Base-by-base conservation (phyloP, 2,888 invertebrate genomes). In the Cacoxenus indagator region DNA sequence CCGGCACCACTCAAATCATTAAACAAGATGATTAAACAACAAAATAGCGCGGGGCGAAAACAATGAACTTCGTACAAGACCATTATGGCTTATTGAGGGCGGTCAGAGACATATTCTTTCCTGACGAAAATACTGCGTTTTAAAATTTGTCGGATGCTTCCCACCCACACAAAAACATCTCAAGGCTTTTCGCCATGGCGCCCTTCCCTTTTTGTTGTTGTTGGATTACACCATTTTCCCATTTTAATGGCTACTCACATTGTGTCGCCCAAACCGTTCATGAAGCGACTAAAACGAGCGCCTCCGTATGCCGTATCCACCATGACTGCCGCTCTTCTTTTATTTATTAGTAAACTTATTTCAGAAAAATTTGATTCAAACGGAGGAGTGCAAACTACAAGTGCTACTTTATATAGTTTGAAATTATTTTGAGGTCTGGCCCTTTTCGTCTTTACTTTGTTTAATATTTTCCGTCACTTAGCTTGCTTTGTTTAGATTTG, bases 251-350 rank as follows among this genome's bases (percentile, higher is more conserved):
- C 67, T 76, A 85, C 88, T 87, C 70, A 88, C 88, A 87, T 87
- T 73, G 86, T 86, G 37, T 85, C 78, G 70, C 82, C 76, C 6
- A 88, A 69, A 62, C 85, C 85, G 62, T 78, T 71, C 19, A 84
- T 68, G 72, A 88, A 87, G 59, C 78, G 80, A 69, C 84, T 80
- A 69, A 86, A 83, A 70, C 84, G 78, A 64, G 82, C 75, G 6
- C 84, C 81, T n/a, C n/a, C n/a, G n/a, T n/a, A n/a, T n/a, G n/a
- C n/a, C n/a, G n/a, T n/a, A n/a, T n/a, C n/a, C n/a, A n/a, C n/a
- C n/a, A n/a, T n/a, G n/a, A n/a, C n/a, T n/a, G n/a, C n/a, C n/a
- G n/a, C n/a, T n/a, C n/a, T n/a, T n/a, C n/a, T n/a, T n/a, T n/a
- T n/a, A n/a, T n/a, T n/a, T n/a, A n/a, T 83, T 83, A 62, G 6